Evolutionary conservation across 1,140 invertebrate genomes (phyloP).

Genomic region (Orius insidiosus): DNA sequence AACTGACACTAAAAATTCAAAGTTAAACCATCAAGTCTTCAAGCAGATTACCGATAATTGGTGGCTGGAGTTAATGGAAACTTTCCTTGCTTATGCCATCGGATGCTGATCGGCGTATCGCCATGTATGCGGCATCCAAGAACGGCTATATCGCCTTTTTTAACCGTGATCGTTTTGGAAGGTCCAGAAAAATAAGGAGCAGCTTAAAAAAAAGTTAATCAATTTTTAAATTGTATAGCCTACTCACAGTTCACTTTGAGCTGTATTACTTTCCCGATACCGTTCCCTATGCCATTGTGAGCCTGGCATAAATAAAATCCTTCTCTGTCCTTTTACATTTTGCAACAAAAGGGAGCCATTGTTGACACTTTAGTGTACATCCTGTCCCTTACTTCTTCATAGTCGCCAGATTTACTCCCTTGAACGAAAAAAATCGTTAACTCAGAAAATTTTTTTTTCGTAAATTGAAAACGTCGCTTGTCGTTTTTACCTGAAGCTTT

Average conservation of each 20-base stretch:
- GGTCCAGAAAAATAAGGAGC: slow-evolving; percentile 53
- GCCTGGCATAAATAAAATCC: slow-evolving; percentile 73
- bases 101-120: slow-evolving; percentile 62
- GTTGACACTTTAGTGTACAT: slow-evolving; percentile 42
- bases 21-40: not conserved
- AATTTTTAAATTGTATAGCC: too few species aligned
- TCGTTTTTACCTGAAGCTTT: slow-evolving; percentile 52
- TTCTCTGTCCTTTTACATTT: slow-evolving; percentile 54
- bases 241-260: slow-evolving; percentile 60
- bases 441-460: too few species aligned
- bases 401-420: slow-evolving; percentile 54
- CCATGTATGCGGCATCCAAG: slow-evolving; percentile 64
- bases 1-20: slow-evolving; percentile 34
- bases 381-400: slow-evolving; percentile 51
- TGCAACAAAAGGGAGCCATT: slow-evolving; percentile 54
- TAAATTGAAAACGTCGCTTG: not conserved
- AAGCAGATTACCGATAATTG: slow-evolving; percentile 39
- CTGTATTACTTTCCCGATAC: slow-evolving; percentile 55
- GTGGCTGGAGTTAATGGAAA: slow-evolving; percentile 47
- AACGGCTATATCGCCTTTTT: slow-evolving; percentile 51
- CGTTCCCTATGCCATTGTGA: slow-evolving; percentile 64
- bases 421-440: too few species aligned
- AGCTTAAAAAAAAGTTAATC: slow-evolving; percentile 28
- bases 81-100: slow-evolving; percentile 52
- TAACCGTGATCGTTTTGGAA: slow-evolving; percentile 47